Evolutionary conservation across 2,113 vertebrate species (phyloP).

Genomic region (Rhinogobius similis): DNA sequence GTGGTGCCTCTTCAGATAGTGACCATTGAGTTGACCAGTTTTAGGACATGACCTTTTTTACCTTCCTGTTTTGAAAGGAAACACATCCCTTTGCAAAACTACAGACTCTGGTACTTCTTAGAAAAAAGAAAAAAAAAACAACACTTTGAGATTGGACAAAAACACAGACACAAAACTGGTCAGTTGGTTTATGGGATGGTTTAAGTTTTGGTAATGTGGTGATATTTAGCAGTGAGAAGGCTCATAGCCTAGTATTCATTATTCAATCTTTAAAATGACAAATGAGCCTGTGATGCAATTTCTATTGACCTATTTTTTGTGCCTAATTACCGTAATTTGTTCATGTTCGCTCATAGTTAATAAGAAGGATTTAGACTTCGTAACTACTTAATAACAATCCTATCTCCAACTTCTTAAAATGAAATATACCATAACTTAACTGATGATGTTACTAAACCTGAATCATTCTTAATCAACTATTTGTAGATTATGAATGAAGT

Average conservation of each 20-base stretch:
- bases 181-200: neutral
- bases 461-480: no score
- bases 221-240: no score
- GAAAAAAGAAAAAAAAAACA: neutral
- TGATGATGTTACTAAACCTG: no score
- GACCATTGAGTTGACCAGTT: neutral
- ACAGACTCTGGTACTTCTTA: neutral
- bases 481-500: no score
- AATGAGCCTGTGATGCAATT: neutral
- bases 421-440: no score
- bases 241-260: no score
- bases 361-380: no score
- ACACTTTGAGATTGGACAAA: neutral
- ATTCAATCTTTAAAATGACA: no score
- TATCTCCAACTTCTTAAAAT: no score
- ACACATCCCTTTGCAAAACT: neutral
- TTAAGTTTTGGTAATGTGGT: no score
- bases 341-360: no score
- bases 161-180: neutral
- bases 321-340: neutral
- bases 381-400: no score
- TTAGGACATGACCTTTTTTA: conserved; percentile 3
- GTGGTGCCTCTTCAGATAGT: conserved; percentile 6
- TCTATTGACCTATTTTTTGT: neutral
- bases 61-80: conserved; percentile 6